Percentiles rank a stretch among this genome's conserved stretches.
phyloP scores from a whole-genome alignment of 2,113 vertebrate species.

The Cavia aperea region DNA sequence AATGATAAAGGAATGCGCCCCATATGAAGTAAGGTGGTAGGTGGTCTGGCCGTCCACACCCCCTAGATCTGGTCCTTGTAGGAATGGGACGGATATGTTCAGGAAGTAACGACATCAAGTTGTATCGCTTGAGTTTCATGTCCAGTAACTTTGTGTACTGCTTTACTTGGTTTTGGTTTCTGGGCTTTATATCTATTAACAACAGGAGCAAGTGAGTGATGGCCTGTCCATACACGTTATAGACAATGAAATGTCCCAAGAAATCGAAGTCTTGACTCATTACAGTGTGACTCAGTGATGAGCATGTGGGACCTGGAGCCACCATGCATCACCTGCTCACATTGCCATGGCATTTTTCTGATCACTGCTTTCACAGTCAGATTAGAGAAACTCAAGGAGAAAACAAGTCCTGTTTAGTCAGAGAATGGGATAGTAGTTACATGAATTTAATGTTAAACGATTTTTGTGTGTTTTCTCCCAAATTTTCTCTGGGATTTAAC shows the following conservation, averaged over 20 bases:
- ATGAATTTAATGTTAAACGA: background rate
- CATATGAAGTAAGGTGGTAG: too few species aligned
- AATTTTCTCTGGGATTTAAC: background rate
- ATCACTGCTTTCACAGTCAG: background rate
- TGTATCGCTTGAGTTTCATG: background rate
- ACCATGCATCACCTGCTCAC: background rate
- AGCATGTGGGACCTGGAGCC: background rate
- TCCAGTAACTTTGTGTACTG: background rate
- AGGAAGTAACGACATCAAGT: background rate
- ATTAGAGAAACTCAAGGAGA: background rate
- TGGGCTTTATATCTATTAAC: background rate
- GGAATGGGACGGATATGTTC: background rate
- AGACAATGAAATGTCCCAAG: background rate
- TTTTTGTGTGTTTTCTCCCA: background rate
- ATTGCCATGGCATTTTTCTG: background rate
- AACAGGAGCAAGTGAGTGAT: background rate
- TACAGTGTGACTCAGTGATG: background rate
- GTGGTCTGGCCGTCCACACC: background rate
- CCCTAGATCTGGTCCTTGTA: background rate
- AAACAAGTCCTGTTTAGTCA: background rate
- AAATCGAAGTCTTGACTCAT: background rate
- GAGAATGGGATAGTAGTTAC: background rate
- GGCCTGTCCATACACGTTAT: background rate
- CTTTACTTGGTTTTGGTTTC: background rate
- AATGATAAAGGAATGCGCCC: background rate